A percentile compares a stretch with the other conserved stretches of the same genome.
Evolutionary conservation across 2,888 invertebrate species (phyloP).

Genomic region (Pheosia tremula): DNA sequence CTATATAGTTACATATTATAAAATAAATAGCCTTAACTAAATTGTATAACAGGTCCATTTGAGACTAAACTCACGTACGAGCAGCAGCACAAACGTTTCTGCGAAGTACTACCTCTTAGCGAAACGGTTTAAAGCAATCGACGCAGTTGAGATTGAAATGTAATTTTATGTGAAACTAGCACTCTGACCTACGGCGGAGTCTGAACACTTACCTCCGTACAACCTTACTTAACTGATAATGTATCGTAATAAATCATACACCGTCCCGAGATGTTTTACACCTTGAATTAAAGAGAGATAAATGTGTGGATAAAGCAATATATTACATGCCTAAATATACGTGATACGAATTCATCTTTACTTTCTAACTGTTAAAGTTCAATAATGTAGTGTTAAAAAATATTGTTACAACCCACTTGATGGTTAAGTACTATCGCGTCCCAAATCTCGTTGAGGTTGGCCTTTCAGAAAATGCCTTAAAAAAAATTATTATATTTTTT

Average conservation of each 20-base stretch:
- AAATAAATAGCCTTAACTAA: not conserved
- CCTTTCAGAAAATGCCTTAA: constrained; percentile 18
- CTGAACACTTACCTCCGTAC: constrained; percentile 46
- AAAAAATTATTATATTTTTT: constrained; percentile 17
- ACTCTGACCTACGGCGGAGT: constrained; percentile 51
- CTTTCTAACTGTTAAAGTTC: constrained; percentile 20
- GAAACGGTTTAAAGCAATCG: constrained; percentile 61
- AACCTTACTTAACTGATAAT: constrained; percentile 37
- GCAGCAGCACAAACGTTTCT: constrained; percentile 38
- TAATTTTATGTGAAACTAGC: constrained; percentile 65
- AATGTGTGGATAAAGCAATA: constrained; percentile 10
- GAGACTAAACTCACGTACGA: constrained; percentile 4
- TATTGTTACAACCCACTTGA: constrained; percentile 26
- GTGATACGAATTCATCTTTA: constrained; percentile 27
- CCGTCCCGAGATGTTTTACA: constrained; percentile 28
- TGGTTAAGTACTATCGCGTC: constrained; percentile 30
- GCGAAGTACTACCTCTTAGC: constrained; percentile 59
- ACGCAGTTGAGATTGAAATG: constrained; percentile 63
- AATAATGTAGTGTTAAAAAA: constrained; percentile 27
- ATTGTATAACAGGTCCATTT: not conserved
- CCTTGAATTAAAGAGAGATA: constrained; percentile 32
- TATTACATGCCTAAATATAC: constrained; percentile 5
- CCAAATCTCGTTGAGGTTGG: constrained; percentile 26
- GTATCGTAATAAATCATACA: constrained; percentile 35
- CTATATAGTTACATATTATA: not conserved